Evolutionary conservation across 2,888 invertebrate species (phyloP).

Genomic region (Brachypalpus laphriformis): DNA sequence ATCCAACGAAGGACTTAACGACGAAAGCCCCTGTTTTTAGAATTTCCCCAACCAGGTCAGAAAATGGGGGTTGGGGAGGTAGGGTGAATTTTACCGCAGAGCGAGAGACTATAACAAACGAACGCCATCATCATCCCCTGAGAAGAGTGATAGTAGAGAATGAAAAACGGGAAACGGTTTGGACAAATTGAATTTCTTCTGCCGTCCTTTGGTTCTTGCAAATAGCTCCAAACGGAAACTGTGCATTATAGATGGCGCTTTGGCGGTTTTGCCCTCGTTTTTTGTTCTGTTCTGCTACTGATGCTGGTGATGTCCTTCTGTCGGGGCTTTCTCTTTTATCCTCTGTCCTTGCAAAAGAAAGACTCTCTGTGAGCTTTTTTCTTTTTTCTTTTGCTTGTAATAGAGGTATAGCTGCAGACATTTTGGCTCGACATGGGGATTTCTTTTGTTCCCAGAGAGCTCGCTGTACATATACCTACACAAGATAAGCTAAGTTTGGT

Average conservation of each 20-base stretch:
- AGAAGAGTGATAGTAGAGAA: not conserved
- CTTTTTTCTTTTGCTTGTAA: too few species aligned
- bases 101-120: conserved; percentile 20
- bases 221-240: not conserved
- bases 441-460: conserved; percentile 50
- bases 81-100: conserved; percentile 52
- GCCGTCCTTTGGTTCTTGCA: not conserved
- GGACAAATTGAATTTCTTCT: conserved; percentile 32
- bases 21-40: not conserved
- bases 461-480: not conserved
- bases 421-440: conserved; percentile 67
- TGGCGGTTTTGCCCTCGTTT: not conserved
- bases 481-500: not conserved
- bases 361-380: too few species aligned
- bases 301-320: conserved; percentile 44
- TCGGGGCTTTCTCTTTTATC: conserved; percentile 50
- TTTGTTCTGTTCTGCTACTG: not conserved
- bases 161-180: conserved; percentile 31
- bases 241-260: conserved; percentile 37
- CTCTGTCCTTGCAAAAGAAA: conserved; percentile 36
- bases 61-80: not conserved
- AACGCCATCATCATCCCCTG: not conserved
- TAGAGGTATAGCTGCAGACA: conserved; percentile 55
- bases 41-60: conserved; percentile 19
- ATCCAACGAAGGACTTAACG: conserved; percentile 65